Conservation (phyloP, 2,113 vertebrate genomes). For the Microtus montanus region DNA sequence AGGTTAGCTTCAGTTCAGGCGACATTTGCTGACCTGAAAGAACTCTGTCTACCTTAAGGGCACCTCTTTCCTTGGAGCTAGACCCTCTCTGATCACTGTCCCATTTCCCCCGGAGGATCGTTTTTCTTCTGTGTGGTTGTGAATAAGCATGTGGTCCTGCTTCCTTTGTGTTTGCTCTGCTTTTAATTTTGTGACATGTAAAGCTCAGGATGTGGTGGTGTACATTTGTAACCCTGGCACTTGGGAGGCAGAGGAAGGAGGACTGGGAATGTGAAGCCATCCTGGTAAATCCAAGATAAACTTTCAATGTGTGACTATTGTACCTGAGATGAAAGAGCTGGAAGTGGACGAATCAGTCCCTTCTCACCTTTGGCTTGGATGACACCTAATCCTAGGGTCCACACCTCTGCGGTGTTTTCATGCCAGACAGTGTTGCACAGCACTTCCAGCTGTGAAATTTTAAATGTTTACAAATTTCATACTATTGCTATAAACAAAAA, state of each 20-base stretch:
- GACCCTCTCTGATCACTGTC: not conserved
- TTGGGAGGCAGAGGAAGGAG: not conserved
- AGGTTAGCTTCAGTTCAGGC: slow-evolving; percentile 2
- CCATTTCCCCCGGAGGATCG: not conserved
- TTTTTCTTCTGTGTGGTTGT: not conserved
- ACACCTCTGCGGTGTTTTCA: not conserved
- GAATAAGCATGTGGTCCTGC: not conserved
- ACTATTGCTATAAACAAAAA: not conserved
- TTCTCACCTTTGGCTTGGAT: not conserved
- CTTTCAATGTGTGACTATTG: not conserved
- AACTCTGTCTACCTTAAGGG: slow-evolving; percentile 12
- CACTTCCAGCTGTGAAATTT: not conserved
- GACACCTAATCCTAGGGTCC: not conserved
- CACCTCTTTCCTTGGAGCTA: not conserved
- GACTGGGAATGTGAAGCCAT: not conserved
- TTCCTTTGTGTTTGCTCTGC: not conserved
- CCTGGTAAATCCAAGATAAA: not conserved
- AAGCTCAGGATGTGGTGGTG: not conserved
- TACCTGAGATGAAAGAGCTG: not conserved
- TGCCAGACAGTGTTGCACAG: not conserved
- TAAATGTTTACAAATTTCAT: not conserved
- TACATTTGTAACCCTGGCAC: not conserved
- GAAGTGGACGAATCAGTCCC: not conserved
- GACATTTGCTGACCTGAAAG: not conserved
- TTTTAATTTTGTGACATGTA: slow-evolving; percentile 19